These are phyloP conservation scores for Pitta sordida DNA, from an alignment of 2,113 vertebrate species.

Conservation along the genomic window DNA sequence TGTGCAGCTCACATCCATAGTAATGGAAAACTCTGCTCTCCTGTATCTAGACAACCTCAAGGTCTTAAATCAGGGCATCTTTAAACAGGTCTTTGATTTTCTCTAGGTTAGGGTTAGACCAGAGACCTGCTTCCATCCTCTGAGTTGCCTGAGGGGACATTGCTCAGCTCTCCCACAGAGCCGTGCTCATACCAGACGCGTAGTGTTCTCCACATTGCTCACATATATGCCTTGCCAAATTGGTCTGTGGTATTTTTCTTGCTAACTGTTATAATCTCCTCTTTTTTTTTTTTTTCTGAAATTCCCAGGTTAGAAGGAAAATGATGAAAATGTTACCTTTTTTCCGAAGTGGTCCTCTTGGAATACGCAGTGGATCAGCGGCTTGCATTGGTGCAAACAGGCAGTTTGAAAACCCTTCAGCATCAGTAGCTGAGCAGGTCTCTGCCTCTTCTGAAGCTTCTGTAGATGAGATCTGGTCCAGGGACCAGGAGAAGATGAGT, in stretches of 20 bases:
- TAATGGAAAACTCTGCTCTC: not conserved
- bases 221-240: not conserved
- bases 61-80: not conserved
- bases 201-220: not conserved
- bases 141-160: not conserved
- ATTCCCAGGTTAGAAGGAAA: slow-evolving; percentile 43
- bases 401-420: not conserved
- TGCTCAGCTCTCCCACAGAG: not conserved
- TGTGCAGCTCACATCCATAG: rapidly evolving
- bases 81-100: not conserved
- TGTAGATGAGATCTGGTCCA: not conserved
- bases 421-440: not conserved
- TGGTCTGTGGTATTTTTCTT: not conserved
- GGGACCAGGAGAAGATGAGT: not conserved
- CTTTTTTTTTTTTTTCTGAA: not conserved
- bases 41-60: not conserved
- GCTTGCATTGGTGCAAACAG: not conserved
- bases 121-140: not conserved
- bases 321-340: slow-evolving; percentile 63
- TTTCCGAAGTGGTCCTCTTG: slow-evolving; percentile 39
- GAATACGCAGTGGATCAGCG: not conserved
- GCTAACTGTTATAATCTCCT: not conserved
- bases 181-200: not conserved
- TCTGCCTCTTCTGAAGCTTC: not conserved
- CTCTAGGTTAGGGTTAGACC: not conserved